phyloP scores from a whole-genome alignment of 1,140 invertebrate genomes.

The Neodiprion pinetum region DNA sequence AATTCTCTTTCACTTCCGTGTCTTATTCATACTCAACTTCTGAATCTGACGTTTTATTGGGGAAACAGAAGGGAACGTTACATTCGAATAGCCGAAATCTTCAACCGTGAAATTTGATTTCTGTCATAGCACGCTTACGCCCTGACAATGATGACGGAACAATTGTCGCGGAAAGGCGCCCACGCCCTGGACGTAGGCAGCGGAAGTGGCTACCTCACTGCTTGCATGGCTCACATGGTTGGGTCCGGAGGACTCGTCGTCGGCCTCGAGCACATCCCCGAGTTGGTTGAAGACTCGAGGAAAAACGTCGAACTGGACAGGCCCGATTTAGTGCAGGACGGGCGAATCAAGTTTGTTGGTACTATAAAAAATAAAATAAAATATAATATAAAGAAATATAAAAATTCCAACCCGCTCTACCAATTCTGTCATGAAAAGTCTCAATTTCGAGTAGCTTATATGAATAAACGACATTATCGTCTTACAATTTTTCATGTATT shows the following conservation, averaged over 20 bases:
- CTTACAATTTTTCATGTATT: too few species aligned
- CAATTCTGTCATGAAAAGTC: too few species aligned
- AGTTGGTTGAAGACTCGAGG: slow-evolving; percentile 63
- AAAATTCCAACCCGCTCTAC: background rate
- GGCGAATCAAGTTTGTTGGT: slow-evolving; percentile 55
- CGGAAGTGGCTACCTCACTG: slow-evolving; percentile 75
- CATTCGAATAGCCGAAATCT: slow-evolving; percentile 3
- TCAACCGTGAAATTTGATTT: slow-evolving; percentile 4
- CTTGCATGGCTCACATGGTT: slow-evolving; percentile 76
- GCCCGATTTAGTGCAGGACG: slow-evolving; percentile 51
- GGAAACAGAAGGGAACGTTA: too few species aligned
- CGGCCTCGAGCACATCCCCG: slow-evolving; percentile 76
- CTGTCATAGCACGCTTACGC: slow-evolving; percentile 59
- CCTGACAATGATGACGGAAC: slow-evolving; percentile 51
- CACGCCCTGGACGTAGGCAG: slow-evolving; percentile 76
- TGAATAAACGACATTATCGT: too few species aligned
- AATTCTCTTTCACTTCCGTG: too few species aligned
- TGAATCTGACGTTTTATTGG: too few species aligned
- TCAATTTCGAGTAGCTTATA: too few species aligned
- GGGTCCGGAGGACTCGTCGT: slow-evolving; percentile 68
- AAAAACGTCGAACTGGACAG: slow-evolving; percentile 51
- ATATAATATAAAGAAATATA: background rate
- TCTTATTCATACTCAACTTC: too few species aligned
- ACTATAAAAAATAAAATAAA: slow-evolving; percentile 21
- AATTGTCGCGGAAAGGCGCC: slow-evolving; percentile 46